phyloP scores from a whole-genome alignment of 2,888 invertebrate species.

The Bellardia bayeri region DNA sequence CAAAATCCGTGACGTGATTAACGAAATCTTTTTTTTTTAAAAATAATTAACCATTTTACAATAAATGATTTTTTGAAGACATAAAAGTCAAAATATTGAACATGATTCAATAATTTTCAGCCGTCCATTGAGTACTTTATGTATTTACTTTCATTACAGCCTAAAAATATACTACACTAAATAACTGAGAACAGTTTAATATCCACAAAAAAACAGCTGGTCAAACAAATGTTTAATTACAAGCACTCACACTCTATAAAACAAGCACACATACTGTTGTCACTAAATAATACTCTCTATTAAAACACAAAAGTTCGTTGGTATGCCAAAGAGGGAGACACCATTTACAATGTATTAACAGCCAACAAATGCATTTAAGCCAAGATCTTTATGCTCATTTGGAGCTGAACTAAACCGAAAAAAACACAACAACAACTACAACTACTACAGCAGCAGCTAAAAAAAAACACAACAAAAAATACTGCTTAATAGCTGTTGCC shows the following conservation, averaged over 20 bases:
- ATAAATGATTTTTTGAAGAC: too few species aligned
- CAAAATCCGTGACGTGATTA: too few species aligned
- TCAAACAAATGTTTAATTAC: not conserved
- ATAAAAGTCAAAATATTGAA: too few species aligned
- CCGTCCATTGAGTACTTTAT: not conserved
- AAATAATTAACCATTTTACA: too few species aligned
- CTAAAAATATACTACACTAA: constrained; percentile 39
- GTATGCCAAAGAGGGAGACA: constrained; percentile 26
- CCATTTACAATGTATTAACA: not conserved
- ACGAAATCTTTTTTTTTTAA: too few species aligned
- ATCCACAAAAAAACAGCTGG: constrained; percentile 23
- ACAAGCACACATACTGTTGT: not conserved
- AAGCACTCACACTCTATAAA: not conserved
- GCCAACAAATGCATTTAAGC: constrained; percentile 66
- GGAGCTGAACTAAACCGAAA: constrained; percentile 39
- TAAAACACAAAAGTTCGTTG: not conserved
- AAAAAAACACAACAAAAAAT: constrained; percentile 13
- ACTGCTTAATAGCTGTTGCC: constrained; percentile 55
- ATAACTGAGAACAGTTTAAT: not conserved
- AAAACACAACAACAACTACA: constrained; percentile 22
- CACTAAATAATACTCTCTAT: not conserved
- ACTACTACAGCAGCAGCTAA: not conserved
- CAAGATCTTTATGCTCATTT: constrained; percentile 66
- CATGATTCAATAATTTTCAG: not conserved
- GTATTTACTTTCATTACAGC: not conserved